Conservation (phyloP, 1,140 invertebrate genomes). For the Papilio glaucus region DNA sequence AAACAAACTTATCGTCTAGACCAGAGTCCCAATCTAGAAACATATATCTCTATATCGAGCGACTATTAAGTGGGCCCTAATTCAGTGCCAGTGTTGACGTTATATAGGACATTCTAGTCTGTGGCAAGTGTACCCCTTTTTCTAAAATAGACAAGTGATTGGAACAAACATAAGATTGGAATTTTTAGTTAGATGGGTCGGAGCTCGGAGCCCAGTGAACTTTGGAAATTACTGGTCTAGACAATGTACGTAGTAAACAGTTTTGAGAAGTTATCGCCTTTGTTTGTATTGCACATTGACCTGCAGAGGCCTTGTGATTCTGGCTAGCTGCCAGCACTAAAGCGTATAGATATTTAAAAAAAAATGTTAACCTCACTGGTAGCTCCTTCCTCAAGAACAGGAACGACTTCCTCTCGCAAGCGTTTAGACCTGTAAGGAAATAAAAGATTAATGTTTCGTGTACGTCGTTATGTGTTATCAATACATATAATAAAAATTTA, state of each 20-base stretch:
- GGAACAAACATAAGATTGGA: no score
- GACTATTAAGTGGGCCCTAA: no score
- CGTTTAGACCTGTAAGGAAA: constrained; percentile 91
- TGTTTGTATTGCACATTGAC: constrained; percentile 27
- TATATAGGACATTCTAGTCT: no score
- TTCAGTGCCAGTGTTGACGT: no score
- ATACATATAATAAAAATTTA: no score
- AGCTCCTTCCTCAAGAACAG: constrained; percentile 97
- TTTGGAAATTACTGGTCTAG: neutral
- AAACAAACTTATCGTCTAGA: neutral
- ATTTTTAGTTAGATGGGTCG: no score
- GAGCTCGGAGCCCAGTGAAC: no score
- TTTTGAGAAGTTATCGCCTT: constrained; percentile 5
- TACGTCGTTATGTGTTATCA: no score
- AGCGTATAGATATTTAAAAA: neutral
- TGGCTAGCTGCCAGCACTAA: constrained; percentile 24
- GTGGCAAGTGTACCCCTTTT: no score
- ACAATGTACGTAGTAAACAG: neutral
- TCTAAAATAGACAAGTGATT: no score
- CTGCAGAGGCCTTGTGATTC: neutral
- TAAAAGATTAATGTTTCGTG: constrained; percentile 55
- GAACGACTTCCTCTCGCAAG: constrained; percentile 94
- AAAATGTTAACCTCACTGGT: constrained; percentile 87
- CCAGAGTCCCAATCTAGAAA: no score
- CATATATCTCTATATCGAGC: no score